Conservation (phyloP, 23 tunicate species). For the Styela clava region DNA sequence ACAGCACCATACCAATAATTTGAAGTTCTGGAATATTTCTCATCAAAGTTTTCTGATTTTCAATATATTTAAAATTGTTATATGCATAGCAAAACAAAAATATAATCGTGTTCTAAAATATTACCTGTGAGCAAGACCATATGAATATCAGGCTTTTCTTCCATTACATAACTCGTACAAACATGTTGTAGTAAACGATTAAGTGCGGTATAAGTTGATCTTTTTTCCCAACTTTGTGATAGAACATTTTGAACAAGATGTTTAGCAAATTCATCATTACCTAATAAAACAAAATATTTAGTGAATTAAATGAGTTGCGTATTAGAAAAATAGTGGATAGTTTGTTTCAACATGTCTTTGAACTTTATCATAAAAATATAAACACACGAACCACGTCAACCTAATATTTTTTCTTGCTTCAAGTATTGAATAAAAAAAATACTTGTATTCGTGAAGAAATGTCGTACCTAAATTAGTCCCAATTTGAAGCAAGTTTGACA, state of each 20-base stretch:
- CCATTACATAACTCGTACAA: slow-evolving; percentile 3
- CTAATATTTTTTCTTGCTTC: too few relatives aligned
- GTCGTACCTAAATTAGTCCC: slow-evolving; percentile 2
- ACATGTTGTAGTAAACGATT: slow-evolving; percentile 28
- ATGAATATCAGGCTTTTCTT: slow-evolving; percentile 1
- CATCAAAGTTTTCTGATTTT: too few relatives aligned
- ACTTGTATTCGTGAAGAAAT: not conserved
- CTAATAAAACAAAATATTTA: too few relatives aligned
- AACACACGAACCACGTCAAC: too few relatives aligned
- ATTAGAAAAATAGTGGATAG: too few relatives aligned
- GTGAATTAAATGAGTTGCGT: too few relatives aligned
- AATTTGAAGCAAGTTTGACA: slow-evolving; percentile 23
- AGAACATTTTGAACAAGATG: not conserved
- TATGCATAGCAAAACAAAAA: too few relatives aligned
- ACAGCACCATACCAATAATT: too few relatives aligned
- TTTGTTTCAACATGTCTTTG: not conserved
- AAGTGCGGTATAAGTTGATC: slow-evolving; percentile 36
- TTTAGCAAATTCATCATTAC: not conserved
- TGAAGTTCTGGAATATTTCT: too few relatives aligned
- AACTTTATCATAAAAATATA: too few relatives aligned
- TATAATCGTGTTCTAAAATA: too few relatives aligned
- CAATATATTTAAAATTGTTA: too few relatives aligned
- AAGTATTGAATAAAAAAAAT: not conserved
- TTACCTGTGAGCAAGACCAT: slow-evolving; percentile 30
- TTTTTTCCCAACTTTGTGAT: slow-evolving; percentile 34